phyloP scores from a whole-genome alignment of 1,140 invertebrate species.

The Cotesia typhae region DNA sequence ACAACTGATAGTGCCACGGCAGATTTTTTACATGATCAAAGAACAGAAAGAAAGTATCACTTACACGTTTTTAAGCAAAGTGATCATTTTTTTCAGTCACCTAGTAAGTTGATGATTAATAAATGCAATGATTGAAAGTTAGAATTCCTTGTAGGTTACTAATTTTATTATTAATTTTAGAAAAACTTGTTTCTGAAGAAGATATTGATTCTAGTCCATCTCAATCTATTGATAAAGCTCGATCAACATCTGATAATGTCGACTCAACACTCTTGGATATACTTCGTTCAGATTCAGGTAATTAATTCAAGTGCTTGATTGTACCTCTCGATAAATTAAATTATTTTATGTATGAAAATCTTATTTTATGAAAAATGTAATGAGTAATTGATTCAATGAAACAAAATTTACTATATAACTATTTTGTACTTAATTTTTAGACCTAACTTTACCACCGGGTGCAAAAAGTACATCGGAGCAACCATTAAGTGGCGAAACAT shows the following conservation, averaged over 20 bases:
- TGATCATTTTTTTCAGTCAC: not conserved
- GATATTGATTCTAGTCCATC: not conserved
- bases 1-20: not conserved
- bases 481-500: conserved; percentile 19
- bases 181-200: conserved; percentile 1
- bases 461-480: conserved; percentile 15
- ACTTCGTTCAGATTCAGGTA: conserved; percentile 14
- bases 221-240: conserved; percentile 8
- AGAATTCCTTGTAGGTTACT: not conserved
- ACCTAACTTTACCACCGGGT: conserved; percentile 12
- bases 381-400: not conserved
- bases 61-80: conserved; percentile 10
- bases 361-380: conserved; percentile 3
- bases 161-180: conserved; percentile 4
- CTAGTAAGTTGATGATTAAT: not conserved
- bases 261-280: conserved; percentile 5
- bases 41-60: not conserved
- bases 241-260: conserved; percentile 6
- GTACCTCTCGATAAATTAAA: not conserved
- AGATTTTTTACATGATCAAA: conserved; percentile 13
- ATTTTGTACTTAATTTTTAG: conserved; percentile 9
- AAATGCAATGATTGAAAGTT: too few species aligned
- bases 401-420: not conserved
- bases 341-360: conserved; percentile 12
- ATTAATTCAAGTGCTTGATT: conserved; percentile 15